These are phyloP conservation scores for Autographa gamma DNA, from an alignment of 2,888 invertebrate species.

Conservation along the genomic window DNA sequence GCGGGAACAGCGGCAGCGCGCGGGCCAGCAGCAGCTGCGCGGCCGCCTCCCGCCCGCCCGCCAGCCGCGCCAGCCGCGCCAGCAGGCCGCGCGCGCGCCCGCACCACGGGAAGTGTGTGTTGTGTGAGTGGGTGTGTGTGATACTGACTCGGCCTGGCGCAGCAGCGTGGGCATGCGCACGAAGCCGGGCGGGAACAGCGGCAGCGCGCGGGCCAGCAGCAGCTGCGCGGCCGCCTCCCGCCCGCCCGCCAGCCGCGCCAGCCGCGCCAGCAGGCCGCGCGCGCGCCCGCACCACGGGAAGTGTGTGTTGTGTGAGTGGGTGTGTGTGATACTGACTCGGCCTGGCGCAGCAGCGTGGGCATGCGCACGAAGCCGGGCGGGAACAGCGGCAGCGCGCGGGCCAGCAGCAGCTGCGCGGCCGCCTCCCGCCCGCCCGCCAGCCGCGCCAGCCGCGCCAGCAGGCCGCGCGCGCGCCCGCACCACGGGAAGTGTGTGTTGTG, in stretches of 20 bases:
- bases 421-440: no score
- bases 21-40: constrained; percentile 90
- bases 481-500: constrained; percentile 19
- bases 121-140: background rate
- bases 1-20: constrained; percentile 92
- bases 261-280: constrained; percentile 82
- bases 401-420: constrained; percentile 90
- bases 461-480: constrained; percentile 68
- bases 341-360: constrained; percentile 86
- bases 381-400: no score
- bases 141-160: constrained; percentile 84
- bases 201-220: no score
- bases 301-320: background rate
- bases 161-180: constrained; percentile 89
- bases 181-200: constrained; percentile 92
- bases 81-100: constrained; percentile 70
- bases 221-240: no score
- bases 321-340: constrained; percentile 74
- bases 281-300: constrained; percentile 50
- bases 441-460: constrained; percentile 87
- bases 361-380: constrained; percentile 91
- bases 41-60: no score
- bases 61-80: constrained; percentile 88
- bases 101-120: constrained; percentile 42
- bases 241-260: constrained; percentile 89